Evolutionary conservation across 2,113 vertebrate species (phyloP), one percentile per base, ranked within the genome.

Genomic region (Crotophaga sulcirostris): DNA sequence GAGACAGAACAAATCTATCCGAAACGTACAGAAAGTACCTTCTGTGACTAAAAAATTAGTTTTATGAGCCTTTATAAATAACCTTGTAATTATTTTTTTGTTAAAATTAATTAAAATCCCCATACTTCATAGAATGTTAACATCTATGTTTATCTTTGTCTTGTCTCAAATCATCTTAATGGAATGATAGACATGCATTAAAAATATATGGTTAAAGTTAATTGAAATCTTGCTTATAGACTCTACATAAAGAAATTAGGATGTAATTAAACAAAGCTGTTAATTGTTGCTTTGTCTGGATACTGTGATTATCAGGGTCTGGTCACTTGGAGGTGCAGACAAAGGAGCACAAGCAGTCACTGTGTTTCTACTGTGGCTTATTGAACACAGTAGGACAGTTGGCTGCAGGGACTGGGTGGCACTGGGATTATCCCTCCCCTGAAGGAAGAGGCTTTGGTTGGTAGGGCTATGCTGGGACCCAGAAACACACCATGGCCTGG

Each of bases 61-160:
- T 72, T 81, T 75, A 70, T 33, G 52, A 89, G 36, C 60, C 33
- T 92, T 91, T 90, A 88, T 77, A 92, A 93, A 90, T 96, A 94
- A 89, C 52, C 34, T 33, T 26, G 52, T 95, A 75, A 81, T 96
- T 95, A 73, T 33, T 54, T 88, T 88, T 94, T 81, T 13, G 9
- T 77, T 74, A 52, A 88, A 91, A 74, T 84, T 84, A 96, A 96
- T 94, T 93, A 15, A 78, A 94, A 92, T 75, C 62, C 76, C 90
- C 47, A 29, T 44, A 11, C 52, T 83, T 93, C 73, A 19, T 59
- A 58, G 66, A 84, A 60, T 44, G 47, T 67, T 93, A 86, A 94
- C 38, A 56, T 95, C 87, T 74, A 10, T 87, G 59, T 95, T 94
- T 93, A 60, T 87, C 59, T 87, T 91, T 78, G n/a, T 87, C 96